phyloP scores from a whole-genome alignment of 1,140 invertebrate species.

The Oreohelix idahoensis region DNA sequence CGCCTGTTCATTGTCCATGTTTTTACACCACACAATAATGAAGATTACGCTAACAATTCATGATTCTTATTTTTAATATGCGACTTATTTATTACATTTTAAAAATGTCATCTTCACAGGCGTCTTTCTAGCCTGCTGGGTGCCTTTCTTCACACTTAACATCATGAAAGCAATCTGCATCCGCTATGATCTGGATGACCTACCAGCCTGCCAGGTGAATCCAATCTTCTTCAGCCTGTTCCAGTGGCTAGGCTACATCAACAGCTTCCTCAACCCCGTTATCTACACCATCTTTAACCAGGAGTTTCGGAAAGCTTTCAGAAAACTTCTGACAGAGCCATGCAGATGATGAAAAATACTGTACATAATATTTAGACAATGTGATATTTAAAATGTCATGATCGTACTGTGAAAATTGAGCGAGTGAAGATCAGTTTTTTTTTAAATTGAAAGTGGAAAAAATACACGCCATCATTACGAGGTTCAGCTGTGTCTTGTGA shows the following conservation, averaged over 20 bases:
- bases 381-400: no score
- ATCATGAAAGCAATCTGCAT: conserved; percentile 96
- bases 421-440: no score
- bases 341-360: conserved; percentile 44
- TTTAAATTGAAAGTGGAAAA: no score
- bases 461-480: no score
- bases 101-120: conserved; percentile 74
- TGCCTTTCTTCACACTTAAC: conserved; percentile 97
- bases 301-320: conserved; percentile 98
- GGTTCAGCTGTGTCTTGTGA: no score
- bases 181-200: conserved; percentile 62
- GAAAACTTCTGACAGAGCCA: conserved; percentile 84
- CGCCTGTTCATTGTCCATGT: no score
- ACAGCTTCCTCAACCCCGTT: conserved; percentile 95
- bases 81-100: no score
- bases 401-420: no score
- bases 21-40: no score
- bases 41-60: no score
- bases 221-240: conserved; percentile 81
- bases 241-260: conserved; percentile 99
- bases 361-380: no score
- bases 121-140: conserved; percentile 98
- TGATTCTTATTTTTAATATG: no score
- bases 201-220: conserved; percentile 64
- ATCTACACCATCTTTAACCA: conserved; percentile 99